Evolutionary conservation across 2,888 invertebrate species (phyloP), one percentile per base, ranked within the genome.

Genomic region (Rhagonycha lutea): DNA sequence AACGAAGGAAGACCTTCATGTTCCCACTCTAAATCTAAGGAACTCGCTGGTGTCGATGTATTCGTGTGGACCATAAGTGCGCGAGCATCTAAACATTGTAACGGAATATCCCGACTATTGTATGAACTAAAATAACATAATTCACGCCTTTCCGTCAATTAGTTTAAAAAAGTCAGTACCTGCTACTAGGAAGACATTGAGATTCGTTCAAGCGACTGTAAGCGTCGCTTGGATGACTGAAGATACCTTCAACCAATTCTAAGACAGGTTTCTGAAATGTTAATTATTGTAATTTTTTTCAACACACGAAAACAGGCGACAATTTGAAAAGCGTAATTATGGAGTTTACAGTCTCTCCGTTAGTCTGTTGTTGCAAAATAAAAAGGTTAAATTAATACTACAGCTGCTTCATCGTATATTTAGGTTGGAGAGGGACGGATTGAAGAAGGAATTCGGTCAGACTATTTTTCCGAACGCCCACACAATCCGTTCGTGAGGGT

Each of bases 11-110:
- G 78, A 80, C 89, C 88, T 87, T 93, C 93, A 83, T 92, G 92
- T 86, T 93, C 93, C 93, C 93, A 93, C 86, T 93, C 93, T 73
- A 93, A 87, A 83, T 93, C 93, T 74, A 93, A 85, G 4, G 93
- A 93, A 82, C 92, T 92, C n/a, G 90, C 91, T 29, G 92, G 90
- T 28, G 92, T 92, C 61, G 90, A 90, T 62, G 89, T 84, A 24
- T 85, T 83, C 12, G 87, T 88, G 73, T 85, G 82, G 70, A 84
- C 84, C 76, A 88, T 78, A 9, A 90, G 86, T 79, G 88, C 90
- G 82, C 88, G 86, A 61, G 90, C 91, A 84, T 92, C 92, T 70
- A 92, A 86, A 82, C 90, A 90, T 86, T 92, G 92, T 61, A 92
- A 84, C 69, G 91, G 90, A 74, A 91, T 90, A 79, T 92, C 91